Evolutionary conservation across 2,888 invertebrate species (phyloP).

Genomic region (Biston stratarius): DNA sequence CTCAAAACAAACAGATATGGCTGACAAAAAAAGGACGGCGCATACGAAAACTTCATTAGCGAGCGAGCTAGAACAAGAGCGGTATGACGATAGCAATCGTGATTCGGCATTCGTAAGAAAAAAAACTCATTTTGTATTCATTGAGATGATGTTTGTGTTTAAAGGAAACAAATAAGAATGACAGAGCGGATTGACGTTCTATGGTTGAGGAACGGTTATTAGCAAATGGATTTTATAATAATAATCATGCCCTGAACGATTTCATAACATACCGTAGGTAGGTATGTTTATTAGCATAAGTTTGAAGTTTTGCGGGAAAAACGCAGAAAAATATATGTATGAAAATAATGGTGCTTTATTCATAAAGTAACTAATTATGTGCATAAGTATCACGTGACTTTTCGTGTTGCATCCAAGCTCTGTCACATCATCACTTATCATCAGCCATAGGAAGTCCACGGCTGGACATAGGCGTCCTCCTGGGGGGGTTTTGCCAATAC

Average conservation of each 20-base stretch:
- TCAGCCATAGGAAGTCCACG: too few relatives aligned
- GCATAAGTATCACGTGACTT: too few relatives aligned
- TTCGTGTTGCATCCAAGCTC: too few relatives aligned
- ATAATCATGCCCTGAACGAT: neutral
- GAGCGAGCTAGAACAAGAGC: slow-evolving; percentile 72
- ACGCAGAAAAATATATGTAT: too few relatives aligned
- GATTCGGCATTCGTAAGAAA: slow-evolving; percentile 74
- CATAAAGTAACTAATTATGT: too few relatives aligned
- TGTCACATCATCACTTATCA: too few relatives aligned
- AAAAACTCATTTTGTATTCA: slow-evolving; percentile 74
- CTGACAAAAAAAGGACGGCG: slow-evolving; percentile 81
- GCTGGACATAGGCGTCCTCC: too few relatives aligned
- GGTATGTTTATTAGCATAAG: too few relatives aligned
- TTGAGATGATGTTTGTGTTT: slow-evolving; percentile 72
- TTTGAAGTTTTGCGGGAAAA: too few relatives aligned
- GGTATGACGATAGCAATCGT: slow-evolving; percentile 76
- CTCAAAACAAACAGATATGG: slow-evolving; percentile 85
- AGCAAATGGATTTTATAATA: neutral
- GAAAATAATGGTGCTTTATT: too few relatives aligned
- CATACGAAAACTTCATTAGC: slow-evolving; percentile 80
- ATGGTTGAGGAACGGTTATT: neutral
- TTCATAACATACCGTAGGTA: too few relatives aligned
- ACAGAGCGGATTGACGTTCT: slow-evolving; percentile 57
- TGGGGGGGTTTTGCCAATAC: too few relatives aligned
- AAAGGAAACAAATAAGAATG: slow-evolving; percentile 74